Base-by-base conservation (phyloP, 1,140 invertebrate species). In the Phenacoccus solenopsis region DNA sequence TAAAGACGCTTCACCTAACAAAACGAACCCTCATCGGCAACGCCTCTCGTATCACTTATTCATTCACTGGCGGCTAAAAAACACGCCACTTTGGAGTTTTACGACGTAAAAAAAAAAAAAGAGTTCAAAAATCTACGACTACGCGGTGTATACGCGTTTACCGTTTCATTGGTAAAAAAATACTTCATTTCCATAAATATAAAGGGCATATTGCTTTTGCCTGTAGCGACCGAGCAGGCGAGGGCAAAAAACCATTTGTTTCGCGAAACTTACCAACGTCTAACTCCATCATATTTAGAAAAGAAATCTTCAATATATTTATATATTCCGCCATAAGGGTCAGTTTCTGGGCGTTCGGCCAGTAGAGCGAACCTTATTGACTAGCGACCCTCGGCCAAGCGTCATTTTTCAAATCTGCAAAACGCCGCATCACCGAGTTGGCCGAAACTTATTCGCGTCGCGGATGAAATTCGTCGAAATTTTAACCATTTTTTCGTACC, bases 271-370 rank as follows among this genome's bases (percentile, higher is more conserved):
- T 49, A 49, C 38, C 38, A 49, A 49, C 38, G 38, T 49, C 38
- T 49, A 49, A 49, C 38, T 49, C 38, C 38, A 49, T 49, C 38
- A 49, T 49, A 49, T 49, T 49, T 49, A 49, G 13, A 49, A n/a
- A 49, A 49, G 38, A 49, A 49, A 49, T 49, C 38, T 49, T 49
- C 12, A 10, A 49, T 16, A 49, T 49, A 49, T 49, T 49, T 49
- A 49, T 49, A 49, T 49, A 49, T 49, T 49, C 38, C 38, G 38
- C 38, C 38, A 49, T 49, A 49, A 49, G 38, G 38, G 38, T 49
- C 38, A 49, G 38, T 49, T 49, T 49, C 38, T 49, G 38, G 38
- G 38, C 38, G 38, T 49, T 49, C 38, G 38, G 38, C 38, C 38
- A 49, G 38, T 49, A 49, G 12, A 49, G 20, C 38, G 20, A n/a